These are phyloP conservation scores for Drosophila monieri DNA, from an alignment of 2,888 invertebrate genomes.

Conservation along the genomic window DNA sequence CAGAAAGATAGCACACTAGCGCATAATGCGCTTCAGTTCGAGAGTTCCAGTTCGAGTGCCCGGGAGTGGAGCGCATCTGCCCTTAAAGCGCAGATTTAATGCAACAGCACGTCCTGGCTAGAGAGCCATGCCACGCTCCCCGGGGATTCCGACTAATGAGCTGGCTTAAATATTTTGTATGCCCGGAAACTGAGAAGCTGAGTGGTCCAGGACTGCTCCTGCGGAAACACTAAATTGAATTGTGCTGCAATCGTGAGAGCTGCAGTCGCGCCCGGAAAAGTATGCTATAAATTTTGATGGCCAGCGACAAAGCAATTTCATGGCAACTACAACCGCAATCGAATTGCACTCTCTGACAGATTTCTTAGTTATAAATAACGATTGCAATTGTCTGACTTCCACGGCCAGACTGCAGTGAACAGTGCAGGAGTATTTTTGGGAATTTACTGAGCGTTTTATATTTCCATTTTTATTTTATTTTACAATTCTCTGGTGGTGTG, in stretches of 20 bases:
- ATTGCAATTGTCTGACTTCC: constrained; percentile 22
- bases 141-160: constrained; percentile 56
- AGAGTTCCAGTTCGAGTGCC: constrained; percentile 8
- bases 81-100: constrained; percentile 41
- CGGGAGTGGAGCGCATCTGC: constrained; percentile 13
- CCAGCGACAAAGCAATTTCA: constrained; percentile 46
- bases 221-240: constrained; percentile 40
- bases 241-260: neutral
- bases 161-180: constrained; percentile 56
- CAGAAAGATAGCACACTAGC: constrained; percentile 30
- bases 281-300: constrained; percentile 57
- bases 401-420: neutral
- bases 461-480: neutral
- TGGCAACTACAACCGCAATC: constrained; percentile 37
- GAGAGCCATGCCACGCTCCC: constrained; percentile 2
- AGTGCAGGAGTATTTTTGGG: constrained; percentile 11
- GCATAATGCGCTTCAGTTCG: constrained; percentile 36
- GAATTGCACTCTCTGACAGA: constrained; percentile 43
- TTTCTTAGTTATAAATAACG: constrained; percentile 50
- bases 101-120: constrained; percentile 42
- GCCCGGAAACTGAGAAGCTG: constrained; percentile 15
- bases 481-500: neutral
- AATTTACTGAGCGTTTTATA: neutral
- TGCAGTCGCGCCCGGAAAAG: constrained; percentile 25
- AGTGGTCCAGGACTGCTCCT: neutral